Conservation (phyloP, 2,113 vertebrate genomes). For the Cacatua alba region DNA sequence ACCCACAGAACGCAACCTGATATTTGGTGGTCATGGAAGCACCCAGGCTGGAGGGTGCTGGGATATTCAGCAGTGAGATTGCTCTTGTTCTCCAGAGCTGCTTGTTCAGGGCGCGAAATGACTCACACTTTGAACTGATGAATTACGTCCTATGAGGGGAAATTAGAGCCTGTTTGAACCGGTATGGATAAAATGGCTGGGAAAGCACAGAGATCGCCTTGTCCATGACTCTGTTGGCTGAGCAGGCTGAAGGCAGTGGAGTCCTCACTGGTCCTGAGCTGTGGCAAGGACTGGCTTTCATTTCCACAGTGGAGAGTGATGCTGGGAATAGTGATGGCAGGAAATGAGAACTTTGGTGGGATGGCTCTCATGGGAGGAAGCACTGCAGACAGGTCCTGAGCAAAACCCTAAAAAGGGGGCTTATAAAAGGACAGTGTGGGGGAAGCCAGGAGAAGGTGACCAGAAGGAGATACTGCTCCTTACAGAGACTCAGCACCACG, state of each 20-base stretch:
- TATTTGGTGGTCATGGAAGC: not conserved
- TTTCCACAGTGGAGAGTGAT: not conserved
- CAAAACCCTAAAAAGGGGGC: not conserved
- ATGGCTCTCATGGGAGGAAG: not conserved
- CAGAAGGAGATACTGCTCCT: not conserved
- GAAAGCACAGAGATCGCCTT: not conserved
- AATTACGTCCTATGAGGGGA: not conserved
- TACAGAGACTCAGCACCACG: not conserved
- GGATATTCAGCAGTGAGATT: not conserved
- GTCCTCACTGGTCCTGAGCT: not conserved
- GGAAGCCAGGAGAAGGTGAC: not conserved
- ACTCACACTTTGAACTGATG: not conserved
- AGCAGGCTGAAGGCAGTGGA: not conserved
- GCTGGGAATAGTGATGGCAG: not conserved
- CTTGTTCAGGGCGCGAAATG: not conserved
- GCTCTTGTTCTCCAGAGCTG: not conserved
- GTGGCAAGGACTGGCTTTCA: not conserved
- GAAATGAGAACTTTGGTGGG: not conserved
- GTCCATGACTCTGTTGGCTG: not conserved
- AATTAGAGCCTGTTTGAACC: not conserved
- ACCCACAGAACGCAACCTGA: not conserved
- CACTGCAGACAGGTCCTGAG: not conserved
- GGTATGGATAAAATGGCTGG: not conserved
- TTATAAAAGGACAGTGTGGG: not conserved
- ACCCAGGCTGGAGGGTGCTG: not conserved